phyloP scores from a whole-genome alignment of 2,888 invertebrate genomes.

The Sthenelais limicola region DNA sequence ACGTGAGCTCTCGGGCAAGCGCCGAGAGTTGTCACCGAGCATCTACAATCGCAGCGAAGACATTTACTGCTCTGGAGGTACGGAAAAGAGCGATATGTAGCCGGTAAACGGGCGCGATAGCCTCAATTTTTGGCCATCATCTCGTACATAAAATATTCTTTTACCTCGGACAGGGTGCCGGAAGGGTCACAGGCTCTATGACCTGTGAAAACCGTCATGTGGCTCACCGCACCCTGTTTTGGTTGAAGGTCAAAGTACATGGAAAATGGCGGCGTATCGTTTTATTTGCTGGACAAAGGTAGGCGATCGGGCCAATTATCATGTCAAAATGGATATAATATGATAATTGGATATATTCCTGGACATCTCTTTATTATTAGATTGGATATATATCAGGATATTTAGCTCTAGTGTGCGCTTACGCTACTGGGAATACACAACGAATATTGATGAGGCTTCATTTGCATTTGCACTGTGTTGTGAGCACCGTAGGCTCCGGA shows the following conservation, averaged over 20 bases:
- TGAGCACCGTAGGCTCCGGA: slow-evolving; percentile 28
- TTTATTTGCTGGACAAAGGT: slow-evolving; percentile 62
- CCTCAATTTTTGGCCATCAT: not conserved
- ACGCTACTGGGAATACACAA: slow-evolving; percentile 32
- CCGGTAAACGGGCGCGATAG: slow-evolving; percentile 19
- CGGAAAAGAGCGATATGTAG: slow-evolving; percentile 38
- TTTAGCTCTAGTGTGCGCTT: slow-evolving; percentile 12
- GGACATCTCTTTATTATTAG: not conserved
- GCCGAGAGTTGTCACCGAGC: slow-evolving; percentile 33
- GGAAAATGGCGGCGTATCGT: slow-evolving; percentile 64
- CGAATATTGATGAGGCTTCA: slow-evolving; percentile 40
- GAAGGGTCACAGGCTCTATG: slow-evolving; percentile 32
- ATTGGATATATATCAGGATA: slow-evolving; percentile 19
- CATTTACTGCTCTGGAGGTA: slow-evolving; percentile 38
- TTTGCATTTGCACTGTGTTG: slow-evolving; percentile 35
- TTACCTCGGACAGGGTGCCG: slow-evolving; percentile 5
- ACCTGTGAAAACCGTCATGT: slow-evolving; percentile 39
- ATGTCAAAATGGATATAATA: slow-evolving; percentile 9
- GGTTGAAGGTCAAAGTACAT: slow-evolving; percentile 70
- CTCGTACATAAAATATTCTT: slow-evolving; percentile 12
- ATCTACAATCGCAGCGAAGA: slow-evolving; percentile 33
- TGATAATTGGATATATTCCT: slow-evolving; percentile 13
- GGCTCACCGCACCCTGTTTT: slow-evolving; percentile 46
- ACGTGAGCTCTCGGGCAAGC: slow-evolving; percentile 20
- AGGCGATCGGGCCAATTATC: slow-evolving; percentile 39